Base-by-base conservation (phyloP, 2,888 invertebrate species). In the Belgica antarctica region DNA sequence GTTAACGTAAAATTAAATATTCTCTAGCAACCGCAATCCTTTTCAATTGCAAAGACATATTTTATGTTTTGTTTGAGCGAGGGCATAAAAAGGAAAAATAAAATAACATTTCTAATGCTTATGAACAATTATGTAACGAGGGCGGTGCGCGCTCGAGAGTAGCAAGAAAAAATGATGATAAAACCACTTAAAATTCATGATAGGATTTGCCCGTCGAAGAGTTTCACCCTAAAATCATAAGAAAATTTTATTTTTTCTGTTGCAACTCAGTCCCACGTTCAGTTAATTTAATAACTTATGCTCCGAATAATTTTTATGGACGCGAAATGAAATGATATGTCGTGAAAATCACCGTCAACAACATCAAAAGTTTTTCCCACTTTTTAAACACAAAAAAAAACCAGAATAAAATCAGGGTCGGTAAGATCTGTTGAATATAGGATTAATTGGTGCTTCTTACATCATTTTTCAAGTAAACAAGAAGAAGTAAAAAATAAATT, bases 151-250 rank as follows among this genome's bases (percentile, higher is more conserved):
- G 22, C 27, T 27, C 25, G 4, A 27, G 3, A 25, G 22, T 4
- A 59, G 27, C 12, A 59, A 68, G 17, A 15, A 27, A 34, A 68
- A 8, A 22, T 31, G 25, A 57, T 31, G 22, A 47, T 52, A 57
- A 68, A 57, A 68, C 68, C 68, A 68, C 68, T 68, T 68, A 68
- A 68, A 68, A 68, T 68, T 68, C 68, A 68, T 68, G 68, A 68
- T 68, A 57, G 68, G 68, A 68, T 68, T 68, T 68, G 24, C 28
- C 28, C 57, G 57, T 5, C 22, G 52, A 52, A 19, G 52, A 52
- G 52, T 10, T 57, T 68, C 52, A 68, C 68, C 68, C 68, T 31
- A 47, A 68, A 68, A 68, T 46, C 22, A 22, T 22, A 22, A 22
- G 52, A 65, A 65, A 47, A 25, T 25, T 46, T 25, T 65, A 22